Conservation (phyloP, 2,113 vertebrate genomes). For the Nettapus auritus region DNA sequence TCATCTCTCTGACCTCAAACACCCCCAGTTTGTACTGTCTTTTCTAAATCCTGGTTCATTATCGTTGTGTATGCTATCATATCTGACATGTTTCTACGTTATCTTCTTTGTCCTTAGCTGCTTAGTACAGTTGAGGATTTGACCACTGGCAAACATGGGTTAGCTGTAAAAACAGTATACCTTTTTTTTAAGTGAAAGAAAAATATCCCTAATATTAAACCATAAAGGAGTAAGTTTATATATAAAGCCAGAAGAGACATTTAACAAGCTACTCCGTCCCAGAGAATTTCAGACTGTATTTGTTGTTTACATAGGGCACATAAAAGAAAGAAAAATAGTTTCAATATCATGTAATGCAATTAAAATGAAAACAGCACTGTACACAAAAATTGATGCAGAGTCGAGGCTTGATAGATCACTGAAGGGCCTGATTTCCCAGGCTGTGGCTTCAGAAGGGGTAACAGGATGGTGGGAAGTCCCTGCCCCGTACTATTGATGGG, state of each 20-base stretch:
- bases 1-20: not conserved
- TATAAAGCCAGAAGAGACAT: not conserved
- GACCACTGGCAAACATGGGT: not conserved
- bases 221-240: not conserved
- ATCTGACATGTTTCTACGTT: not conserved
- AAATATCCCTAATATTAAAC: not conserved
- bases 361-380: not conserved
- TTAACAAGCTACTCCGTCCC: not conserved
- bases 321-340: not conserved
- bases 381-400: not conserved
- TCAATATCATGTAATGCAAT: not conserved
- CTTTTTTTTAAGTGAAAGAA: not conserved
- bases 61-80: not conserved
- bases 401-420: rapidly evolving
- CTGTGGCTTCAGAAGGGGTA: not conserved
- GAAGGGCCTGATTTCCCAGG: not conserved
- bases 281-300: not conserved
- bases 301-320: not conserved
- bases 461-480: not conserved
- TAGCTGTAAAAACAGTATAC: not conserved
- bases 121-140: not conserved
- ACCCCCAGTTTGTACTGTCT: not conserved
- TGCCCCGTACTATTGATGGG: not conserved
- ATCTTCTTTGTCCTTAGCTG: not conserved
- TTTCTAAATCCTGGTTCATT: not conserved